These are phyloP conservation scores for Alexandromys fortis DNA, from an alignment of 2,113 vertebrate genomes.

Conservation along the genomic window DNA sequence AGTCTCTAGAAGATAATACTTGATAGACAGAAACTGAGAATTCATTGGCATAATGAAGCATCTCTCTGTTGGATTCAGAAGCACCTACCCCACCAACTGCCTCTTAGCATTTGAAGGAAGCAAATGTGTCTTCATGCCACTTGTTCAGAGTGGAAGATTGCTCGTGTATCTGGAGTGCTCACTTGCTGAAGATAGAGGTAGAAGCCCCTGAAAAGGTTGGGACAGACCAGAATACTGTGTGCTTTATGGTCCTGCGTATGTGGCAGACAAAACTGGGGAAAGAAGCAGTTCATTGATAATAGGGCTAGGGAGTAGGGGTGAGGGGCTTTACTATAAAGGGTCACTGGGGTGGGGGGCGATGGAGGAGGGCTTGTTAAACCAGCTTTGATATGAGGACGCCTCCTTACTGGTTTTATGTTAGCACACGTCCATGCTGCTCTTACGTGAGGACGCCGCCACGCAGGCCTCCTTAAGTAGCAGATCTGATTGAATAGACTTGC, in stretches of 20 bases:
- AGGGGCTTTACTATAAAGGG: not conserved
- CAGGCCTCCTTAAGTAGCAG: not conserved
- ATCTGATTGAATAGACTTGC: not conserved
- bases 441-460: too few relatives aligned
- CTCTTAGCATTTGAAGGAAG: not conserved
- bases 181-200: not conserved
- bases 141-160: not conserved
- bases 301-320: accelerated
- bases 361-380: not conserved
- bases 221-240: not conserved
- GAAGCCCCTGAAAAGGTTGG: not conserved
- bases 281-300: not conserved
- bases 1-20: not conserved
- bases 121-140: not conserved
- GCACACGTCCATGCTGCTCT: too few relatives aligned
- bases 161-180: not conserved
- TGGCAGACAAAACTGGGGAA: not conserved
- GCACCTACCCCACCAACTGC: not conserved
- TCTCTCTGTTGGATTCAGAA: not conserved
- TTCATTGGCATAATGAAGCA: not conserved
- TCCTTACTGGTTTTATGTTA: not conserved
- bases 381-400: not conserved
- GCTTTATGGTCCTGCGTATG: not conserved
- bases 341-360: too few relatives aligned
- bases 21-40: slow-evolving; percentile 8